Evolutionary conservation across 2,797 vertebrate species (phyloP).

Genomic region (Atherinosoma microstoma): DNA sequence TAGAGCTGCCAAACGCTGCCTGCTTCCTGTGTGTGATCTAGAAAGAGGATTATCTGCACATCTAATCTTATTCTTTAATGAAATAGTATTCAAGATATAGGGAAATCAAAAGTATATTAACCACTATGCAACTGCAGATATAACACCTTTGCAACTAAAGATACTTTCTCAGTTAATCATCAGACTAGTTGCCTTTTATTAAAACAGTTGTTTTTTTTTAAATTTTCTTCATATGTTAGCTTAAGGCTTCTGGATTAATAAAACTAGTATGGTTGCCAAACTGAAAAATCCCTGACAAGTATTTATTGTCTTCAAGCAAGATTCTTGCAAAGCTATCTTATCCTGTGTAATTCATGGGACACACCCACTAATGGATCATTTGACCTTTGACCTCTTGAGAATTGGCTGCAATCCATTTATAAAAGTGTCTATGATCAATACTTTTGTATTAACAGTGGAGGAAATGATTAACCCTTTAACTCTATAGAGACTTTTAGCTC

Average conservation of each 20-base stretch:
- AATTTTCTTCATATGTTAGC: neutral
- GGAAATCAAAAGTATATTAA: no score
- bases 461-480: conserved; percentile 14
- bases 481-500: neutral
- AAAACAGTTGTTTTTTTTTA: neutral
- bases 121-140: no score
- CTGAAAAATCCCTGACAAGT: conserved; percentile 17
- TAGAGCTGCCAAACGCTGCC: conserved; percentile 55
- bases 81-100: no score
- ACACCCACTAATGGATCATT: conserved; percentile 9
- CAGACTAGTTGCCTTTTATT: neutral
- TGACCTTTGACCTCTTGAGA: conserved; percentile 27
- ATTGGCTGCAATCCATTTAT: conserved; percentile 25
- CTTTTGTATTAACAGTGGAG: conserved; percentile 7
- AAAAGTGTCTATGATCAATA: conserved; percentile 26
- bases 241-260: neutral
- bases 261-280: neutral
- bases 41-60: conserved; percentile 47
- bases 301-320: neutral
- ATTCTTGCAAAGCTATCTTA: conserved; percentile 3
- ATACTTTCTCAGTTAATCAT: neutral
- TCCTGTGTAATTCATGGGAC: neutral
- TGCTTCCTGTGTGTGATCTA: conserved; percentile 72
- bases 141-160: no score
- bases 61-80: neutral